Conservation (phyloP, 2,797 vertebrate species). For the Enteromius anoplus region DNA sequence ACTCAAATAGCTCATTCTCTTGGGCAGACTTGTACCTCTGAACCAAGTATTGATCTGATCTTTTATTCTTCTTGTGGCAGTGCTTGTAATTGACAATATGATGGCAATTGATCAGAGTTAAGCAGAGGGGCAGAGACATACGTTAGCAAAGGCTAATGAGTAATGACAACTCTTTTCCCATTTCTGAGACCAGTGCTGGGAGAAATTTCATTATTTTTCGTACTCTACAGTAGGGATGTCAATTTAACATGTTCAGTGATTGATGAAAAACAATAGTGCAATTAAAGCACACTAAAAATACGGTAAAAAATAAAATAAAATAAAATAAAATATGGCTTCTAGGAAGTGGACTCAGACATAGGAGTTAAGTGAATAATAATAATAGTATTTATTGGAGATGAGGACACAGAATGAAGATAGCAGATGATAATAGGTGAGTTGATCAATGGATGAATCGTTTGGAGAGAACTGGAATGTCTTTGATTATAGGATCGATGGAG, state of each 20-base stretch:
- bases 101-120: constrained; percentile 24
- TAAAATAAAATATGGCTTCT: too few species aligned
- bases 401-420: too few species aligned
- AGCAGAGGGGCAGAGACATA: not conserved
- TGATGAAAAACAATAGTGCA: not conserved
- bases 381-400: too few species aligned
- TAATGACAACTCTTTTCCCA: not conserved
- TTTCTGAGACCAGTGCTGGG: not conserved
- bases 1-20: constrained; percentile 28
- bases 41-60: constrained; percentile 34
- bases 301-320: too few species aligned
- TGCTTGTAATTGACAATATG: constrained; percentile 34
- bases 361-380: too few species aligned
- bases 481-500: too few species aligned
- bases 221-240: not conserved
- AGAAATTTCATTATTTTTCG: not conserved
- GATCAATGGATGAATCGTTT: too few species aligned
- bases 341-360: too few species aligned
- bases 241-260: not conserved
- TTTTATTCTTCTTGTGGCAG: not conserved
- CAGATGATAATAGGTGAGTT: too few species aligned
- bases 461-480: too few species aligned
- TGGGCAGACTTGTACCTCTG: constrained; percentile 33
- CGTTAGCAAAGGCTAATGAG: constrained; percentile 22
- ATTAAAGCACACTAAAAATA: not conserved